Evolutionary conservation across 2,797 vertebrate species (phyloP).

Genomic region (Amblyopsis hoosieri): DNA sequence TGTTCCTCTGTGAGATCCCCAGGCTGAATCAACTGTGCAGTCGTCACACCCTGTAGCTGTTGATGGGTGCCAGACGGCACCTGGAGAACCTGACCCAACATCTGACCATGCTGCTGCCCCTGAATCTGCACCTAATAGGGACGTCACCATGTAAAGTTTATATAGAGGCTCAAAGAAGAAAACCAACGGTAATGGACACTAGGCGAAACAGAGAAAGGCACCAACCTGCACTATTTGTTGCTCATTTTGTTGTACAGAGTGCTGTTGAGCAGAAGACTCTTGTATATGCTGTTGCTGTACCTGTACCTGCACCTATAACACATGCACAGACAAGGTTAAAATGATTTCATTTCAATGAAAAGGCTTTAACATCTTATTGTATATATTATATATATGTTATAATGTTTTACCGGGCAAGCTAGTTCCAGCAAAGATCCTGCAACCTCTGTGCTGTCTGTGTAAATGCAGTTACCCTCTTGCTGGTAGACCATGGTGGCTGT

Average conservation of each 20-base stretch:
- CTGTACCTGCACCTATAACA: constrained; percentile 88
- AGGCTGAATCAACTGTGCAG: constrained; percentile 89
- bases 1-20: constrained; percentile 95
- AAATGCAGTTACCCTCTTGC: constrained; percentile 92
- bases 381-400: not conserved
- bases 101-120: constrained; percentile 84
- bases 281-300: constrained; percentile 89
- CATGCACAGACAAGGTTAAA: constrained; percentile 17
- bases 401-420: constrained; percentile 88
- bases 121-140: constrained; percentile 85
- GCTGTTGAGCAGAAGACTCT: constrained; percentile 84
- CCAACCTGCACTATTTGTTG: constrained; percentile 92
- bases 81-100: constrained; percentile 90
- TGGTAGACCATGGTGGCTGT: constrained; percentile 92
- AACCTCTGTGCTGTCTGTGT: constrained; percentile 96
- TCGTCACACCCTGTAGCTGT: constrained; percentile 86
- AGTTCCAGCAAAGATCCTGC: constrained; percentile 94
- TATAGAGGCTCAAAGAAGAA: not conserved
- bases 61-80: constrained; percentile 87
- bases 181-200: not conserved
- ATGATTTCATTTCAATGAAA: too few species aligned
- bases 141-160: not conserved
- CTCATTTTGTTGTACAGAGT: constrained; percentile 84
- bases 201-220: not conserved
- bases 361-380: not conserved